Conservation (phyloP, 2,113 vertebrate species). For the Heterocephalus glaber region DNA sequence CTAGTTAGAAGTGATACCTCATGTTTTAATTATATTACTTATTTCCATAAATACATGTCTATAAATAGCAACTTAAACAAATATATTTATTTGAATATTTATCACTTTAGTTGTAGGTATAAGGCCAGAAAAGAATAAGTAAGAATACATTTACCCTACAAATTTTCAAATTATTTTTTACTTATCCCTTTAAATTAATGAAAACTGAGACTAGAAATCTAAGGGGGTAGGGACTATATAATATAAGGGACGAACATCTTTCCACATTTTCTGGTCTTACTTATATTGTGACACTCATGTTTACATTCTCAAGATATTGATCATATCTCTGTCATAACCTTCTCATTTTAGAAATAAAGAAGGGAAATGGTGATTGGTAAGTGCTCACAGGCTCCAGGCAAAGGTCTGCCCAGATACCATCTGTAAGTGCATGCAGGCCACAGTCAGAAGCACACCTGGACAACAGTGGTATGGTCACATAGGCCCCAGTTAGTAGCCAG, state of each 20-base stretch:
- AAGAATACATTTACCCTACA: not conserved
- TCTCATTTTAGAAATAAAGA: slow-evolving; percentile 25
- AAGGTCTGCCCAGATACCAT: too few species aligned
- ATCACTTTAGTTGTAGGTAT: not conserved
- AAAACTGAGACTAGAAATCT: not conserved
- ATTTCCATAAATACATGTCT: too few species aligned
- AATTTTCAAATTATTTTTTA: not conserved
- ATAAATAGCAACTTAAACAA: too few species aligned
- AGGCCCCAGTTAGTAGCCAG: too few species aligned
- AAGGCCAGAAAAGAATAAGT: not conserved
- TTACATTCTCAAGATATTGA: not conserved
- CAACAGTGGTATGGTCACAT: too few species aligned
- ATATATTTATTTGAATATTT: too few species aligned
- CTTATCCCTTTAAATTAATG: not conserved
- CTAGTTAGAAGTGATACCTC: not conserved
- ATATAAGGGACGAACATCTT: too few species aligned
- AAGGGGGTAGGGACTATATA: too few species aligned
- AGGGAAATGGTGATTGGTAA: too few species aligned
- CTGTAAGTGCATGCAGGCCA: too few species aligned
- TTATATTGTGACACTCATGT: not conserved
- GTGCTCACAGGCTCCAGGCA: too few species aligned
- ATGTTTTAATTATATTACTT: not conserved
- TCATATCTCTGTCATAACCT: not conserved
- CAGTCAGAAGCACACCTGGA: too few species aligned
- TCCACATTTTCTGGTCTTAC: not conserved